Evolutionary conservation across 1,140 invertebrate genomes (phyloP).

Genomic region (Tyrophagus putrescentiae): DNA sequence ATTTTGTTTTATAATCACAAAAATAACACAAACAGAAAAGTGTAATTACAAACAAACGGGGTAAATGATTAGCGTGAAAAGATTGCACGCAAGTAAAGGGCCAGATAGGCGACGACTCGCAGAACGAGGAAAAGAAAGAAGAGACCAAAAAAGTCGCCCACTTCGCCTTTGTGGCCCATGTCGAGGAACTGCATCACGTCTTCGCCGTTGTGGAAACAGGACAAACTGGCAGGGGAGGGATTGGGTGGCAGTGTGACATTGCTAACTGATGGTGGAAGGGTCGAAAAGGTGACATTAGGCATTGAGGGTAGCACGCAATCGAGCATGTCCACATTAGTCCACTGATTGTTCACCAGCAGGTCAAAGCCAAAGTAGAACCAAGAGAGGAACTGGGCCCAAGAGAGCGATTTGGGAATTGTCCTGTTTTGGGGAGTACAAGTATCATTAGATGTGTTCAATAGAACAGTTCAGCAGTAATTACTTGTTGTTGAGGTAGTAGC

Average conservation of each 20-base stretch:
- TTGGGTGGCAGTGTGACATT: neutral
- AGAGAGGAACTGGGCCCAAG: conserved; percentile 82
- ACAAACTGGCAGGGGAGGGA: neutral
- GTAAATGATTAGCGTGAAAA: no score
- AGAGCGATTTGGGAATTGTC: conserved; percentile 69
- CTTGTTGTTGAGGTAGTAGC: conserved; percentile 82
- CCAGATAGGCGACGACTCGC: neutral
- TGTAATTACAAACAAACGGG: no score
- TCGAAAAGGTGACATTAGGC: conserved; percentile 1
- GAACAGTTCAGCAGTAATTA: conserved; percentile 36
- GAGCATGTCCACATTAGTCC: conserved; percentile 57
- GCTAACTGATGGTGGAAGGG: no score
- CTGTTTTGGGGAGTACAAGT: conserved; percentile 28
- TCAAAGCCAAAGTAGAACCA: conserved; percentile 93
- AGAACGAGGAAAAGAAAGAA: neutral
- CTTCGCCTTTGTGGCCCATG: conserved; percentile 38
- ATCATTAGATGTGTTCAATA: no score
- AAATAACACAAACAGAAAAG: no score
- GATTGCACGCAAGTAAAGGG: neutral
- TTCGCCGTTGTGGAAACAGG: conserved; percentile 41
- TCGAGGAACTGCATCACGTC: conserved; percentile 62
- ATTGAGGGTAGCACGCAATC: conserved; percentile 45
- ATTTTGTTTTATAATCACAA: no score
- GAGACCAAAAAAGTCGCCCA: neutral
- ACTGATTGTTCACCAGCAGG: conserved; percentile 79